phyloP scores from a whole-genome alignment of 2,888 invertebrate species.

The Mythimna lalbum region DNA sequence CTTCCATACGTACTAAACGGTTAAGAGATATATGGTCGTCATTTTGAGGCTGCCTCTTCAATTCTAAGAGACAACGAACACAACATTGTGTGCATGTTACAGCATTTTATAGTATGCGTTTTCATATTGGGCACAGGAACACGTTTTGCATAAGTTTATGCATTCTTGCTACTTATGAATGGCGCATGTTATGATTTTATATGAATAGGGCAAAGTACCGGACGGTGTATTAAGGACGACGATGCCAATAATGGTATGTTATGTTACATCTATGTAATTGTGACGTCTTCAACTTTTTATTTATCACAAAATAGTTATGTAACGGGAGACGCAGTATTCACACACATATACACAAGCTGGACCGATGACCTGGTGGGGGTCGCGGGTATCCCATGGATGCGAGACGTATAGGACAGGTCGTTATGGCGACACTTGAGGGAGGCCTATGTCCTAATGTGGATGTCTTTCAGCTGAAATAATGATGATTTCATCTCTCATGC shows the following conservation, averaged over 20 bases:
- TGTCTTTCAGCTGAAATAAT: too few species aligned
- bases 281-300: conserved; percentile 5
- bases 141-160: conserved; percentile 39
- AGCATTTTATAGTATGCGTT: background rate
- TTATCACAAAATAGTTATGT: background rate
- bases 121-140: conserved; percentile 27
- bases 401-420: too few species aligned
- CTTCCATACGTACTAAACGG: background rate
- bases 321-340: too few species aligned
- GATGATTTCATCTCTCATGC: background rate
- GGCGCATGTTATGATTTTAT: conserved; percentile 35
- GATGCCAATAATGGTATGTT: conserved; percentile 6
- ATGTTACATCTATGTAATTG: too few species aligned
- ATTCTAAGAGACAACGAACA: background rate
- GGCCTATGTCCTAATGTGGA: too few species aligned
- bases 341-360: too few species aligned
- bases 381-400: too few species aligned
- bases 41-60: background rate
- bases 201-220: conserved; percentile 29
- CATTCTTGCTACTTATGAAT: conserved; percentile 43
- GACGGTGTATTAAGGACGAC: conserved; percentile 25
- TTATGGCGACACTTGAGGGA: too few species aligned
- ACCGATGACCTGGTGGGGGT: too few species aligned
- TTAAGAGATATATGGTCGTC: background rate
- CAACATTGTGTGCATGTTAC: background rate